Evolutionary conservation across 30 jellyfish, hydroid and myxozoan species (phyloP), one percentile per base, ranked within the genome.

Genomic region (Chironex yamaguchii): DNA sequence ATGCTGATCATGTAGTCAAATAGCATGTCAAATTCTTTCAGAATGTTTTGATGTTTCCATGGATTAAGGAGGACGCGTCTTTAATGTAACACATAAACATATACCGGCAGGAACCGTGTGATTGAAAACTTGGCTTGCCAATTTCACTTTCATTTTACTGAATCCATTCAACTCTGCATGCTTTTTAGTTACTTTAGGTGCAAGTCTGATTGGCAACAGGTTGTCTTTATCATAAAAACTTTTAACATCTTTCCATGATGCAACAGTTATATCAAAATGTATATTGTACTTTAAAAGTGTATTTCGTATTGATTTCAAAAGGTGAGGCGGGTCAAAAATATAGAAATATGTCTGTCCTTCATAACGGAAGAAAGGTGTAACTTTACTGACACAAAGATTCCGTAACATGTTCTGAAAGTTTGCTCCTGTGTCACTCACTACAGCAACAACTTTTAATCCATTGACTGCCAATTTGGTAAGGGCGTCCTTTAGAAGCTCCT

Each of bases 31-130:
- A 82, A 49, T 42, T 27, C 31, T 20, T 34, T 0, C 0, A 49
- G 12, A 4, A 82, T n/a, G 52, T 2, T 42, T 36, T 9, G 80
- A 85, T 3, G 92, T 82, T 0, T 86, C 86, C 2, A 23, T 29
- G 69, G 86, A 85, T 0, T 34, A 0, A 6, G 66, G 20, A 1
- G 92, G 86, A 20, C 68, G 13, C 2, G 86, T 86, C 24, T 82
- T 26, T 9, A 82, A 71, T 3, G 79, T 67, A 51, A 67, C 90
- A 78, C 64, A 53, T 1, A 58, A 58, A 62, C 52, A 0, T 4
- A 82, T 82, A 12, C 70, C 86, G 2, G 91, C 84, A 0, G 84
- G 84, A 34, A 81, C 83, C 0, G 91, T 49, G 91, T 35, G 79
- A 52, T 79, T 32, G n/a, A 76, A 30, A 29, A 52, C 89, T 52